Base-by-base conservation (phyloP, 2,888 invertebrate genomes). In the Hyposoter dolosus region DNA sequence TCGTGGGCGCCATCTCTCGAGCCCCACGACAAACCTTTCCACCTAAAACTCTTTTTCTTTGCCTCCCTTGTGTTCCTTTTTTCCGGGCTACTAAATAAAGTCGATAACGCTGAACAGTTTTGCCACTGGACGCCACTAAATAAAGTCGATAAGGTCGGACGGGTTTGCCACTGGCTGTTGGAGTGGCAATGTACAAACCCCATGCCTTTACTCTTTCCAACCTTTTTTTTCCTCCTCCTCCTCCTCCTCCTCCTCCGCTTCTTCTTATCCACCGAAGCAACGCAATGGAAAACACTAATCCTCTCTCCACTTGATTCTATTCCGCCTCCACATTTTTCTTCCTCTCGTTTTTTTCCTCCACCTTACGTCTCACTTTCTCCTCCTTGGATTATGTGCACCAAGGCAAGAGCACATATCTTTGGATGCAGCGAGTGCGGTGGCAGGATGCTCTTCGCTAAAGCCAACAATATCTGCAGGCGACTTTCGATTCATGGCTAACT, bases 31-130 rank as follows among this genome's bases (percentile, higher is more conserved):
- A 32, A 72, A 40, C 75, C 43, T 17, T 56, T 17, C 66, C 65
- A 28, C 72, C 65, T 2, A 63, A 50, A 50, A 35, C n/a, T 68
- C 65, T 79, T 79, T 81, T 56, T 76, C 53, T 77, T 60, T 47
- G 47, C 68, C 23, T 72, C 66, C 74, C 68, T 72, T 72, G 65
- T 35, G 35, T 35, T 35, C 66, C 74, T 82, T 74, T 68, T 78
- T 74, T 74, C 60, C 32, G 43, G 35, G 68, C 82, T 74, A 85
- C 85, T 85, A 85, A 85, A 85, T 85, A 85, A 82, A 85, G 82
- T 85, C 82, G 84, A 85, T 85, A 85, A 85, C 84, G 78, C 50
- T 85, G 82, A 85, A 82, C 84, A 85, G 84, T 85, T 85, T 85
- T 85, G 84, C 84, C 82, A 82, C 84, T 78, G 82, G 84, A 82